These are phyloP conservation scores for Mongoloraphidia duomilia DNA, from an alignment of 2,888 invertebrate genomes.

Conservation along the genomic window DNA sequence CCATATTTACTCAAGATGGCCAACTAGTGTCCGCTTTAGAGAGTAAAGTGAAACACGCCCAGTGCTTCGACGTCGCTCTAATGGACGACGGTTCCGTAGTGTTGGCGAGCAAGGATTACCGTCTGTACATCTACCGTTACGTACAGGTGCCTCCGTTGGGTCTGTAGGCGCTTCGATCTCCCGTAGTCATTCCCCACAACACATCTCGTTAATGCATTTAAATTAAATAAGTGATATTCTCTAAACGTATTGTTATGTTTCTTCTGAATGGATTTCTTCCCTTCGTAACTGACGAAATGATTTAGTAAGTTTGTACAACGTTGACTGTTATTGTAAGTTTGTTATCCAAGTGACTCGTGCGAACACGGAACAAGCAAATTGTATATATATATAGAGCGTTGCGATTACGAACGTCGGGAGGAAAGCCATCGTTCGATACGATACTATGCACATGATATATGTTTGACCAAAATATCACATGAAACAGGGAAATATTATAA, in stretches of 20 bases:
- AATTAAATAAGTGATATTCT: background rate
- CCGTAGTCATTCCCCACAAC: slow-evolving; percentile 27
- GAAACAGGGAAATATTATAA: no score
- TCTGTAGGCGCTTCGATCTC: slow-evolving; percentile 37
- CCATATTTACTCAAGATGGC: slow-evolving; percentile 96
- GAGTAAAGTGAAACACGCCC: slow-evolving; percentile 98
- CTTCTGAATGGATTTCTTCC: no score
- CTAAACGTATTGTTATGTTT: background rate
- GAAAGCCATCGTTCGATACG: no score
- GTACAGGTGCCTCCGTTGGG: slow-evolving; percentile 84
- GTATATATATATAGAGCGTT: no score
- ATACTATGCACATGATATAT: no score
- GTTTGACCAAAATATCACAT: no score
- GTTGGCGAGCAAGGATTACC: slow-evolving; percentile 96
- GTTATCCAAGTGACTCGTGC: no score
- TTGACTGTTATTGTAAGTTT: no score
- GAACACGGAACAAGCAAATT: no score
- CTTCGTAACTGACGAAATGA: no score
- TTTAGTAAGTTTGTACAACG: no score
- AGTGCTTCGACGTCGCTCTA: slow-evolving; percentile 97
- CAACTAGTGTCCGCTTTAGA: slow-evolving; percentile 95
- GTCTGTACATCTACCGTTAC: slow-evolving; percentile 98
- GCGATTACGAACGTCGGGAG: no score
- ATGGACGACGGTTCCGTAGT: slow-evolving; percentile 99
- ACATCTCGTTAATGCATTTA: slow-evolving; percentile 32